phyloP scores from a whole-genome alignment of 2,113 vertebrate species.

The Chloropsis hardwickii region DNA sequence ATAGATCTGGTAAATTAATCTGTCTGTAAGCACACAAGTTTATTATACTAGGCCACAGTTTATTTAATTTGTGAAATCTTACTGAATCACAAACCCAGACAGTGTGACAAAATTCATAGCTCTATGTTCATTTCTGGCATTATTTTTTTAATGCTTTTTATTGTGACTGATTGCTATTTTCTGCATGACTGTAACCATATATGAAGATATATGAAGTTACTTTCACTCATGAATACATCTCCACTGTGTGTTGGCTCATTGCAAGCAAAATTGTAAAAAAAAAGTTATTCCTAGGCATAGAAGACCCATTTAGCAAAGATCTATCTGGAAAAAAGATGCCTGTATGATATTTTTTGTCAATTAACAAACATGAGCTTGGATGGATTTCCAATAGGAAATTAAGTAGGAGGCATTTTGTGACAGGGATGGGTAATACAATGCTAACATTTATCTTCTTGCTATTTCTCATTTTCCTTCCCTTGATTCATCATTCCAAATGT shows the following conservation, averaged over 20 bases:
- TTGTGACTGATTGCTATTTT: conserved; percentile 2
- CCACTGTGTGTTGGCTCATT: background rate
- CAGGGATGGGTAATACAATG: background rate
- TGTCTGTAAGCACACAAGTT: background rate
- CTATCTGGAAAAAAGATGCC: background rate
- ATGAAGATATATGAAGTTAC: conserved; percentile 3
- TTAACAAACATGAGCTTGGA: background rate
- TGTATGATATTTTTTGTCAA: background rate
- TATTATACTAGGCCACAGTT: background rate
- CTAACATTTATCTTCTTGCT: background rate
- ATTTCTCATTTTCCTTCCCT: background rate
- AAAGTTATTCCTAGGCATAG: background rate
- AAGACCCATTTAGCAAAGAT: background rate
- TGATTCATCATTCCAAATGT: background rate
- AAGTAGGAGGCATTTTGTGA: background rate
- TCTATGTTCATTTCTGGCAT: background rate
- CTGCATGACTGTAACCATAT: background rate
- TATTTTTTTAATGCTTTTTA: background rate
- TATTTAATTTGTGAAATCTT: conserved; percentile 39
- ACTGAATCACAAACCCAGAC: background rate
- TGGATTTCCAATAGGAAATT: background rate
- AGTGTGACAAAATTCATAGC: conserved; percentile 23
- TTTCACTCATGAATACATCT: background rate
- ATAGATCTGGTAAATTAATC: background rate
- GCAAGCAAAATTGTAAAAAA: background rate